Conservation (phyloP, 2,888 invertebrate genomes). For the Zhuqinia jingwanae region DNA sequence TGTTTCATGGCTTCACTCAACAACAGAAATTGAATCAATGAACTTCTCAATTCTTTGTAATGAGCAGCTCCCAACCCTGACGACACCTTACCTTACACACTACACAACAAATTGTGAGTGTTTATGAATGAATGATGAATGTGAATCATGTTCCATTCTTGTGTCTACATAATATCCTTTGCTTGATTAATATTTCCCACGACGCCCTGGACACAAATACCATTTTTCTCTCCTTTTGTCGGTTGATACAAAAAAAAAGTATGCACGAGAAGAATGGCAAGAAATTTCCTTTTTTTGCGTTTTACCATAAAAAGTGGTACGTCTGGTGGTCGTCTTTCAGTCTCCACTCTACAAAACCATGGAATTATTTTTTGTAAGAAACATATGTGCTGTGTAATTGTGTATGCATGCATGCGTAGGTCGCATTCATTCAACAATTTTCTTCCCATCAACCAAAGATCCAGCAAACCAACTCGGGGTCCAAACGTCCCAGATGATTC, state of each 20-base stretch:
- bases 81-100: slow-evolving; percentile 31
- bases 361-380: slow-evolving; percentile 46
- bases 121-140: background rate
- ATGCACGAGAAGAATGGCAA: slow-evolving; percentile 57
- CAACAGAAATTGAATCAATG: slow-evolving; percentile 7
- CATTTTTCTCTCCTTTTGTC: slow-evolving; percentile 39
- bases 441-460: slow-evolving; percentile 12
- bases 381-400: background rate
- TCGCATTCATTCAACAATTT: slow-evolving; percentile 30
- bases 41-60: background rate
- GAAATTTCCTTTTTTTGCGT: slow-evolving; percentile 56
- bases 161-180: background rate
- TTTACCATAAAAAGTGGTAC: too few relatives aligned
- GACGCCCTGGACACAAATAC: background rate
- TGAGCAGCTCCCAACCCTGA: background rate
- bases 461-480: too few relatives aligned
- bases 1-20: background rate
- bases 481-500: too few relatives aligned
- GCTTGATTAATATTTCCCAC: slow-evolving; percentile 62
- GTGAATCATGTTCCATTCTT: background rate
- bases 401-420: background rate
- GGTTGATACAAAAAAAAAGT: slow-evolving; percentile 19
- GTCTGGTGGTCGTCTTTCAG: slow-evolving; percentile 61
- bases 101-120: slow-evolving; percentile 3
- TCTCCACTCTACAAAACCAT: slow-evolving; percentile 59